Percentiles rank a stretch among this genome's conserved stretches.
phyloP scores from a whole-genome alignment of 2,113 vertebrate genomes.

The Bettongia penicillata region DNA sequence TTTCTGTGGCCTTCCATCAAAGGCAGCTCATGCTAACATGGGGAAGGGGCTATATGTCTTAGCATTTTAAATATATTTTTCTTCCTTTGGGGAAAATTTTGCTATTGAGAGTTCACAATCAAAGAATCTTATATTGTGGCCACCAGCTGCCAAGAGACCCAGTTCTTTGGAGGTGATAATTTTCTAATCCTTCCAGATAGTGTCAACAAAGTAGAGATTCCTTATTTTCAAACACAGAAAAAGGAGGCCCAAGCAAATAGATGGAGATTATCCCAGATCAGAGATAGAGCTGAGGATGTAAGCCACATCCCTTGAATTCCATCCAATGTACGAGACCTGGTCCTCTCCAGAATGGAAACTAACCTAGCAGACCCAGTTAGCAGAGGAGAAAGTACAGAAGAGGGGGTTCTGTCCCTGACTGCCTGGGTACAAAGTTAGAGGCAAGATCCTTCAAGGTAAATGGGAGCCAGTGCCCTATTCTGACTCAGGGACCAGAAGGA shows the following conservation, averaged over 20 bases:
- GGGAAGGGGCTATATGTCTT: background rate
- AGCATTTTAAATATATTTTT: background rate
- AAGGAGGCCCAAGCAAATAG: slow-evolving; percentile 32
- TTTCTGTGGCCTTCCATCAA: background rate
- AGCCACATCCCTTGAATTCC: background rate
- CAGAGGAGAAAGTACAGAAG: slow-evolving; percentile 27
- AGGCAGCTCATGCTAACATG: background rate
- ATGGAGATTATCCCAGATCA: background rate
- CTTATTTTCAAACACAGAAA: slow-evolving; percentile 3
- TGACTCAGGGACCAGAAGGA: background rate
- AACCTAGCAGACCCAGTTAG: background rate
- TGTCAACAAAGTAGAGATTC: slow-evolving; percentile 16
- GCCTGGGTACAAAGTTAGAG: slow-evolving; percentile 13
- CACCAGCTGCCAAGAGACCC: background rate
- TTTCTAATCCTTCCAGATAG: slow-evolving; percentile 29
- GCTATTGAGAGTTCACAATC: background rate
- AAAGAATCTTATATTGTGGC: background rate
- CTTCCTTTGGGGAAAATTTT: background rate
- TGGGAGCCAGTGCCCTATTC: background rate
- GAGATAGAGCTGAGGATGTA: background rate
- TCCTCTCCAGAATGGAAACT: slow-evolving; percentile 39
- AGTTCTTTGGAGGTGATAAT: slow-evolving; percentile 26
- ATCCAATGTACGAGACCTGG: background rate
- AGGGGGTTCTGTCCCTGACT: background rate
- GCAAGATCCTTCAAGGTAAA: background rate